phyloP scores from a whole-genome alignment of 2,113 vertebrate genomes.

The Callithrix jacchus region DNA sequence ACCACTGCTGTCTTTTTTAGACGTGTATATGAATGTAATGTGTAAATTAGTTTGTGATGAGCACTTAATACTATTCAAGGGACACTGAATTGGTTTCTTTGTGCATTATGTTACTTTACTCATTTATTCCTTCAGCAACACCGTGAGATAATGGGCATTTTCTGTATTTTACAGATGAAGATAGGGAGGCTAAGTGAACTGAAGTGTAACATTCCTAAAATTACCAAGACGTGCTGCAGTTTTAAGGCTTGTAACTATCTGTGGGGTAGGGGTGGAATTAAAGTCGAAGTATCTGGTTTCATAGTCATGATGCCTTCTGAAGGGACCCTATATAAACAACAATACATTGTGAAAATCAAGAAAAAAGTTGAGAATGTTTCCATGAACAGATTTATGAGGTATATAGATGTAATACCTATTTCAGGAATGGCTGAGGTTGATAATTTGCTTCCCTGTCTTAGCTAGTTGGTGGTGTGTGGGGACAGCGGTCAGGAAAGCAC shows the following conservation, averaged over 20 bases:
- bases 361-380: constrained; percentile 1
- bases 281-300: neutral
- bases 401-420: neutral
- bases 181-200: neutral
- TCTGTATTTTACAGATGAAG: neutral
- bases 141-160: neutral
- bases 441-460: neutral
- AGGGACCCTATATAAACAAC: neutral
- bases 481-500: neutral
- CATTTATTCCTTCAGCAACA: neutral
- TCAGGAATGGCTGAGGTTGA: neutral
- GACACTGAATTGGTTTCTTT: neutral
- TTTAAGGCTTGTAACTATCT: neutral
- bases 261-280: neutral
- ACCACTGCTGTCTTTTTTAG: neutral
- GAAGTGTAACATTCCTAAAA: neutral
- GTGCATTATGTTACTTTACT: neutral
- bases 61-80: neutral
- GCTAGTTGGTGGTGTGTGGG: neutral
- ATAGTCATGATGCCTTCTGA: neutral
- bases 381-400: neutral
- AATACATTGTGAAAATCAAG: neutral
- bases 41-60: neutral
- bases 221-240: neutral
- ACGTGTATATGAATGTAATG: neutral